Evolutionary conservation across 2,113 vertebrate species (phyloP).

Genomic region (Sclerurus mexicanus): DNA sequence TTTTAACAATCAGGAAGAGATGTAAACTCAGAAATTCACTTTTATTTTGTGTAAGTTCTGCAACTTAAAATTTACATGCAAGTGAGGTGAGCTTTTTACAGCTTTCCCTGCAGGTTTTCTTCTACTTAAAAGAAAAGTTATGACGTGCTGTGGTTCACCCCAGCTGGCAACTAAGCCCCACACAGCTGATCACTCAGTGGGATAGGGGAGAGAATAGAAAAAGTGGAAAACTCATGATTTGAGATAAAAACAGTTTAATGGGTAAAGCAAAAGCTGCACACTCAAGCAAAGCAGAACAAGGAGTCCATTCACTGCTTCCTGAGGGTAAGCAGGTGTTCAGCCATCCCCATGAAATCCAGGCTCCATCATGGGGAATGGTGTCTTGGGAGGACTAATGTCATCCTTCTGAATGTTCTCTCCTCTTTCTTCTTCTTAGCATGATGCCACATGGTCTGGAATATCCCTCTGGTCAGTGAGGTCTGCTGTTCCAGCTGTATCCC

Average conservation of each 20-base stretch:
- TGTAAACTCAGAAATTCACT: not conserved
- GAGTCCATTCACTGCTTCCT: not conserved
- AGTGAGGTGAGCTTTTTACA: not conserved
- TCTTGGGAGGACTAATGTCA: not conserved
- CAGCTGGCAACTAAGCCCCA: not conserved
- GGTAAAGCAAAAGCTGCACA: not conserved
- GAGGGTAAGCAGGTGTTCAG: not conserved
- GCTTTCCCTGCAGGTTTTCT: not conserved
- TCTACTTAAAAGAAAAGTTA: not conserved
- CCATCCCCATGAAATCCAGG: not conserved
- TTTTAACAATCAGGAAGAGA: not conserved
- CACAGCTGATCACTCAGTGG: not conserved
- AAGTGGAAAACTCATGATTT: not conserved
- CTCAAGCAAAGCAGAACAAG: not conserved
- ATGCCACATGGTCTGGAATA: not conserved
- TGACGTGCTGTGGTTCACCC: not conserved
- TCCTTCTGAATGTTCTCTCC: not conserved
- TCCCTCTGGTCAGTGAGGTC: not conserved
- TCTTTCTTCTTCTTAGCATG: not conserved
- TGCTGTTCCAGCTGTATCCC: not conserved
- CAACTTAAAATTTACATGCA: not conserved
- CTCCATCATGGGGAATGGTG: not conserved
- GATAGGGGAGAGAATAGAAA: not conserved
- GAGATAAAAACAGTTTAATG: not conserved
- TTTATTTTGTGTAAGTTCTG: not conserved